These are phyloP conservation scores for Trimorus sp. DNA, from an alignment of 2,888 invertebrate species.

Conservation along the genomic window DNA sequence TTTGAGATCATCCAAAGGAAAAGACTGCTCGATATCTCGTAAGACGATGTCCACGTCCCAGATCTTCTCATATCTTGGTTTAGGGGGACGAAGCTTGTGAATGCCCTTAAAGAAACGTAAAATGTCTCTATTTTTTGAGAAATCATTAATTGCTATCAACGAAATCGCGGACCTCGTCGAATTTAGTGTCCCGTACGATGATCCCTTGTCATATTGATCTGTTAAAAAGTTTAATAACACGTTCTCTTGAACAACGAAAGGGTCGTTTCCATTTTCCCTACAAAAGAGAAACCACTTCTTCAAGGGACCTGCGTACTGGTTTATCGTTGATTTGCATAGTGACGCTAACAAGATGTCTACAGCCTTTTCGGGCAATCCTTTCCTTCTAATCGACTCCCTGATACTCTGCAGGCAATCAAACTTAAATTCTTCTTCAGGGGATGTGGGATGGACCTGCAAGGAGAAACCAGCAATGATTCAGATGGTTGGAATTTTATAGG, in stretches of 20 bases:
- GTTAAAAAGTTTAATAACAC: slow-evolving; percentile 1
- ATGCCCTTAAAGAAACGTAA: slow-evolving; percentile 10
- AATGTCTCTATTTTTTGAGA: not conserved
- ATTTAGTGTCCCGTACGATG: slow-evolving; percentile 40
- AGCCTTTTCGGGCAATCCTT: not conserved
- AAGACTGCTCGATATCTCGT: slow-evolving; percentile 26
- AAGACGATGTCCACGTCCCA: slow-evolving; percentile 41
- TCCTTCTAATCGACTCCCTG: slow-evolving; percentile 25
- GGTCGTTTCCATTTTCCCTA: not conserved
- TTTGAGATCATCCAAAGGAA: slow-evolving; percentile 3
- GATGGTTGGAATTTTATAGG: slow-evolving; percentile 41
- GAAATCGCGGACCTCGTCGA: slow-evolving; percentile 2
- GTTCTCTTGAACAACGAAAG: not conserved
- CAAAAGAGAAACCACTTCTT: slow-evolving; percentile 3
- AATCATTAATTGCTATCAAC: not conserved
- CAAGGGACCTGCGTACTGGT: not conserved
- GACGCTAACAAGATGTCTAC: slow-evolving; percentile 2
- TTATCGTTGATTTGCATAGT: not conserved
- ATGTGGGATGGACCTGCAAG: slow-evolving; percentile 34
- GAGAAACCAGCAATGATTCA: slow-evolving; percentile 22
- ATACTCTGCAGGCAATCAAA: slow-evolving; percentile 22
- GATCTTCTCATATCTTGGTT: slow-evolving; percentile 41
- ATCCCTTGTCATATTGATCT: slow-evolving; percentile 63
- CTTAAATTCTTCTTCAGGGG: slow-evolving; percentile 16
- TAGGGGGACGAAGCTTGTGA: slow-evolving; percentile 35